Conservation (phyloP, 1,140 invertebrate genomes). For the Asbolus verrucosus region DNA sequence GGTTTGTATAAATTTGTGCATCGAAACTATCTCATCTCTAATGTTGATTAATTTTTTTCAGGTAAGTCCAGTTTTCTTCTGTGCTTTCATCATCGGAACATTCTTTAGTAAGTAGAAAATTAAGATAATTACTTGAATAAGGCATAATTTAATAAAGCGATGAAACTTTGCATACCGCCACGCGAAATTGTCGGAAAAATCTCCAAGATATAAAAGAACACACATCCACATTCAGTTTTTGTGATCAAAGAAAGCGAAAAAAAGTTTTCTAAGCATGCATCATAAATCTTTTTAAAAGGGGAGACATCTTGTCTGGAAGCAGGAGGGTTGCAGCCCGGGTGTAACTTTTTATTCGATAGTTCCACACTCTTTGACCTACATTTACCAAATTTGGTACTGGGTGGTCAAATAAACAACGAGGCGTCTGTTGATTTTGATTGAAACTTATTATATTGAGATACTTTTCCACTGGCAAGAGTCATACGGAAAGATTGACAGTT, state of each 20-base stretch:
- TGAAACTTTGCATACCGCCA: conserved; percentile 9
- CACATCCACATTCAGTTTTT: neutral
- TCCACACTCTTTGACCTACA: conserved; percentile 14
- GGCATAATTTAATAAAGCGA: too few species aligned
- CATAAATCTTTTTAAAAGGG: conserved; percentile 24
- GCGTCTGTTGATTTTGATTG: neutral
- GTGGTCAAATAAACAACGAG: too few species aligned
- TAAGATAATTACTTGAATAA: neutral
- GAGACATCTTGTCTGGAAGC: conserved; percentile 16
- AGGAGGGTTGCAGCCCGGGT: neutral
- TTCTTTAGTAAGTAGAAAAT: conserved; percentile 14
- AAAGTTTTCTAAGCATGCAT: conserved; percentile 12
- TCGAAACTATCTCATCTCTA: neutral
- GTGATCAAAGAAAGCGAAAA: conserved; percentile 26
- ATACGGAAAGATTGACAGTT: too few species aligned
- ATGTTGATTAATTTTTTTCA: conserved; percentile 14
- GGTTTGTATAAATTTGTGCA: conserved; percentile 3
- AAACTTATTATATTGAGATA: too few species aligned
- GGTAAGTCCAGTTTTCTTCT: conserved; percentile 12
- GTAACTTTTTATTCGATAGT: conserved; percentile 18
- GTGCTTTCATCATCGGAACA: neutral
- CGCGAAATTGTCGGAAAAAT: too few species aligned
- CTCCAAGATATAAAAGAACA: conserved; percentile 8
- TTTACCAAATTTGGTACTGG: too few species aligned
- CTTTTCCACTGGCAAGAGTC: too few species aligned